phyloP scores from a whole-genome alignment of 1,140 invertebrate species.

The Drosophila yakuba region DNA sequence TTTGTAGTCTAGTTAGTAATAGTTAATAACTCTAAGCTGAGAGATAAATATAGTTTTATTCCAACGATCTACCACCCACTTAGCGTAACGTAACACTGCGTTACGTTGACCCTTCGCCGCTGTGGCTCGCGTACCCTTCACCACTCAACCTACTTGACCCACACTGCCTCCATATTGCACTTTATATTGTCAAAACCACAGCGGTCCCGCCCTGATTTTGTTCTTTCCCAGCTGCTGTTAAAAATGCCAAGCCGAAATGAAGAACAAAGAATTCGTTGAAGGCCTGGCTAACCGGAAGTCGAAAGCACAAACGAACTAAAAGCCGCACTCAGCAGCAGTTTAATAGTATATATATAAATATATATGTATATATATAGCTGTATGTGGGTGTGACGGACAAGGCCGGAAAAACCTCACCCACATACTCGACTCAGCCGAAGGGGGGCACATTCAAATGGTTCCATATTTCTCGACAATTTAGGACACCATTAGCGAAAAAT shows the following conservation, averaged over 20 bases:
- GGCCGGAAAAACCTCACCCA: slow-evolving; percentile 52
- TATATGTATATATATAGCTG: slow-evolving; percentile 10
- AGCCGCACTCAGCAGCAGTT: slow-evolving; percentile 73
- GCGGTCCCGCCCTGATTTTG: slow-evolving; percentile 14
- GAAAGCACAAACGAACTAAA: slow-evolving; percentile 81
- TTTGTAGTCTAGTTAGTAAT: not conserved
- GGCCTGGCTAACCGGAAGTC: slow-evolving; percentile 78
- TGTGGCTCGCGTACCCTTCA: slow-evolving; percentile 22
- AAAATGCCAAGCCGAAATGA: slow-evolving; percentile 53
- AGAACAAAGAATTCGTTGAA: slow-evolving; percentile 73
- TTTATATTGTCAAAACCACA: slow-evolving; percentile 69
- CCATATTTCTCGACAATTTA: slow-evolving; percentile 84
- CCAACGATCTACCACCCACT: slow-evolving; percentile 7
- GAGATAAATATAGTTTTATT: slow-evolving; percentile 19
- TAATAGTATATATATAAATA: slow-evolving; percentile 10
- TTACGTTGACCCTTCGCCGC: slow-evolving; percentile 40
- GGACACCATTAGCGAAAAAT: slow-evolving; percentile 83
- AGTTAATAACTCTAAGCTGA: not conserved
- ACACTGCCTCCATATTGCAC: slow-evolving; percentile 44
- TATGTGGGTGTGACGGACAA: slow-evolving; percentile 21
- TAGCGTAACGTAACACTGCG: slow-evolving; percentile 8
- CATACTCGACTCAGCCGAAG: slow-evolving; percentile 41
- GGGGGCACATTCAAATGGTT: slow-evolving; percentile 76
- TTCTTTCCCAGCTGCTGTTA: slow-evolving; percentile 7
- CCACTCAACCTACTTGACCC: slow-evolving; percentile 44